Base-by-base conservation (phyloP, 2,888 invertebrate genomes). In the Galerucella nymphaeae region DNA sequence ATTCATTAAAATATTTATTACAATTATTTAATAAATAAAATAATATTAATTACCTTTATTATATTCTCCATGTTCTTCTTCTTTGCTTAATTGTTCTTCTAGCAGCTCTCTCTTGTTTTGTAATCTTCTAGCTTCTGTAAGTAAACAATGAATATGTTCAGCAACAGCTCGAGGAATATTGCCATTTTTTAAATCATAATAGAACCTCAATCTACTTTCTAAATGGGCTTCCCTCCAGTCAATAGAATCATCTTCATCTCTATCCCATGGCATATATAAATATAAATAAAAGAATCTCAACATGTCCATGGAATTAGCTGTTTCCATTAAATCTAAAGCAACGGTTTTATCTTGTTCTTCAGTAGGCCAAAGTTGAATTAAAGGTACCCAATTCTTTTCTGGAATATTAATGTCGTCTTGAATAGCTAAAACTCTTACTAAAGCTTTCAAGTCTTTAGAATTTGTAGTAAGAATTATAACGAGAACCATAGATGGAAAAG, bases 191-290 rank as follows among this genome's bases (percentile, higher is more conserved):
- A 91, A 85, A 79, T 91, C 91, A 76, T 89, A 91, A 73, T 88
- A 90, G 50, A 91, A 84, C 66, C 88, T 85, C 41, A 75, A 72
- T 18, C 70, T 70, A 62, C 69, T 75, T 58, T 75, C 88, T 59
- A 91, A 84, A 83, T 91, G 89, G 71, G 87, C 86, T 50, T 85
- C 83, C 23, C 88, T 86, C 91, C 91, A 91, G 81, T 90, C 89
- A n/a, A 85, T 85, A 1, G 88, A 86, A 1, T 90, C 87, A 77
- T 91, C 91, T 70, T 91, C 91, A 69, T 92, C 92, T 58, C 88
- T 86, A 77, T 93, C 92, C 93, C 93, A 93, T 0, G 92, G 92
- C 90, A 91, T 91, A 89, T 92, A 91, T 53, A 93, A 85, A 75
- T 92, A 88, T 48, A 88, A 88, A 80, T 91, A 92, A 81, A 91